Conservation (phyloP, 2,113 vertebrate species). For the Chloropsis cyanopogon region DNA sequence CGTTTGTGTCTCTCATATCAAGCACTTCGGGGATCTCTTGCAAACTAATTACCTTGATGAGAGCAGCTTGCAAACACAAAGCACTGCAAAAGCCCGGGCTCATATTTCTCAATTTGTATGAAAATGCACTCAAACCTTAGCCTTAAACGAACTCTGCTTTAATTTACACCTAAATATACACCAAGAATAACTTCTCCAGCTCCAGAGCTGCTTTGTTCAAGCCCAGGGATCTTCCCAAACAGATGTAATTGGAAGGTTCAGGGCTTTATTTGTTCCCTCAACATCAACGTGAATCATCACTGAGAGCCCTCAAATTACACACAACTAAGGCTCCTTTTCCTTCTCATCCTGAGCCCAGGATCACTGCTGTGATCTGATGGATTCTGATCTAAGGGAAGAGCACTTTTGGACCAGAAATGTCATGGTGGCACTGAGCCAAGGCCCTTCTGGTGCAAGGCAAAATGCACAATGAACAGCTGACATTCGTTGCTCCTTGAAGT, state of each 20-base stretch:
- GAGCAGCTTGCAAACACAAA: conserved; percentile 36
- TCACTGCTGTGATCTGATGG: background rate
- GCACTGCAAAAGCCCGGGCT: background rate
- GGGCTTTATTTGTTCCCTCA: background rate
- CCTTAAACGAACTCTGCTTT: background rate
- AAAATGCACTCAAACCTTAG: background rate
- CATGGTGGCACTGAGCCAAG: background rate
- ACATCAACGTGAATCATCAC: background rate
- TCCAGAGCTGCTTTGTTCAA: background rate
- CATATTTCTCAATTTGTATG: background rate
- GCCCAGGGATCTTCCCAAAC: background rate
- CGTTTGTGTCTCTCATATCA: conserved; percentile 15
- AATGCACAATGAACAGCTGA: background rate
- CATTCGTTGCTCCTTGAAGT: background rate
- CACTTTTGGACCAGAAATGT: background rate
- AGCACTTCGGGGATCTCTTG: background rate
- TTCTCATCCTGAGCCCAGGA: background rate
- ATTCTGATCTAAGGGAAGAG: background rate
- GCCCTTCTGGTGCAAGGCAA: background rate
- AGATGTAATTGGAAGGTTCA: background rate
- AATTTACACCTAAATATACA: background rate
- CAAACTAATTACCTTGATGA: conserved; percentile 44
- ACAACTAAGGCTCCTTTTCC: background rate
- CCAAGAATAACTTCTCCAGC: background rate
- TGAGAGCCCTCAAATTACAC: background rate